Conservation (phyloP, 2,113 vertebrate genomes). For the Poeciliopsis turrubarensis region DNA sequence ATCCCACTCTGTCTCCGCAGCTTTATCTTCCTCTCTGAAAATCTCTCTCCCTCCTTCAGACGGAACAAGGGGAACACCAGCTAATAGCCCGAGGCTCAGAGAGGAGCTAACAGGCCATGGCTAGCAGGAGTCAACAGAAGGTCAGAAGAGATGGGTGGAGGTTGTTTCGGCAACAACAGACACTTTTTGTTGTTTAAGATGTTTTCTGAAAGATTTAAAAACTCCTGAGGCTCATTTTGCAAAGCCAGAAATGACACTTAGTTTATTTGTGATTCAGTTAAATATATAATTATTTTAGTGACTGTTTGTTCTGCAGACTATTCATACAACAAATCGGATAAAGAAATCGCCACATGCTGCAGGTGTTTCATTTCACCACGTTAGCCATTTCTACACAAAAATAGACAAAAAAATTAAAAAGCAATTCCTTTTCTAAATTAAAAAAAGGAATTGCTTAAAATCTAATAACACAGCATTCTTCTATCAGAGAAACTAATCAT, state of each 20-base stretch:
- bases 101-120: slow-evolving; percentile 67
- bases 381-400: no score
- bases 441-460: no score
- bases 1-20: slow-evolving; percentile 9
- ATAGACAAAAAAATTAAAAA: no score
- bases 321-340: no score
- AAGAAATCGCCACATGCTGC: no score
- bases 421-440: no score
- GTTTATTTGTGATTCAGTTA: not conserved
- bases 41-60: slow-evolving; percentile 3
- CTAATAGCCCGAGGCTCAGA: slow-evolving; percentile 51
- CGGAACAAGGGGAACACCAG: slow-evolving; percentile 7
- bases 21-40: slow-evolving; percentile 1
- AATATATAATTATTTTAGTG: no score
- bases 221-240: not conserved
- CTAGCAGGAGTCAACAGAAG: slow-evolving; percentile 54
- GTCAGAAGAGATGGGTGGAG: slow-evolving; percentile 35
- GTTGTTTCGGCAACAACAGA: slow-evolving; percentile 11
- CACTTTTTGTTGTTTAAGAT: slow-evolving; percentile 10
- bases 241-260: not conserved
- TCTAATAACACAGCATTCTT: no score
- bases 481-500: no score
- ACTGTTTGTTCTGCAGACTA: no score
- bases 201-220: slow-evolving; percentile 19
- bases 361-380: no score